These are phyloP conservation scores for Magallana nippona DNA, from an alignment of 2,888 invertebrate genomes.

Conservation along the genomic window DNA sequence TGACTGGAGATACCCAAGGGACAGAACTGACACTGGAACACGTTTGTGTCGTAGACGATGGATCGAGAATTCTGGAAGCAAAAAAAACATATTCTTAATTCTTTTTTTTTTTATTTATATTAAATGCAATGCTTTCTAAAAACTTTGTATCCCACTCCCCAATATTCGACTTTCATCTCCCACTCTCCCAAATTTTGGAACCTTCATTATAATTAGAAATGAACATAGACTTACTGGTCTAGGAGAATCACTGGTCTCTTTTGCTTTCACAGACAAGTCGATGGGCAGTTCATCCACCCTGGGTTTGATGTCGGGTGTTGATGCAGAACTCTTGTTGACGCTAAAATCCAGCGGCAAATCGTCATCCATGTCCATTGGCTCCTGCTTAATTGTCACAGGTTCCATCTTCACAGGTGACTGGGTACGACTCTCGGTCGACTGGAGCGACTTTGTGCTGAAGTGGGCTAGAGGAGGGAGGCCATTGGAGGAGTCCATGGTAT, in stretches of 20 bases:
- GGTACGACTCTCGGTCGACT: conserved; percentile 47
- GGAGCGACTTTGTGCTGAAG: conserved; percentile 54
- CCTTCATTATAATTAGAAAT: background rate
- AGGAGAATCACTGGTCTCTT: conserved; percentile 6
- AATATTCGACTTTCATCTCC: too few species aligned
- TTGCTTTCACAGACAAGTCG: conserved; percentile 68
- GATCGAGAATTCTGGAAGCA: conserved; percentile 8
- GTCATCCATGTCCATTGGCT: conserved; percentile 54
- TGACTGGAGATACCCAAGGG: conserved; percentile 62
- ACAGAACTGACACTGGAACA: conserved; percentile 63
- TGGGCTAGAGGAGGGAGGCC: conserved; percentile 62
- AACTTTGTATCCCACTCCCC: too few species aligned
- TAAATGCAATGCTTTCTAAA: too few species aligned
- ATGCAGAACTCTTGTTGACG: conserved; percentile 56
- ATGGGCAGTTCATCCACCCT: conserved; percentile 64
- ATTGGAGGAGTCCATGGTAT: conserved; percentile 48
- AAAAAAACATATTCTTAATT: too few species aligned
- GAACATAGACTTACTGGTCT: background rate
- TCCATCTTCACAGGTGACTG: conserved; percentile 39
- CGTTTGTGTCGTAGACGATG: conserved; percentile 42
- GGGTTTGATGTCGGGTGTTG: conserved; percentile 42
- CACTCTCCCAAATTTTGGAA: too few species aligned
- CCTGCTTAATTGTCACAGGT: conserved; percentile 55
- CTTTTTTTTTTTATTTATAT: too few species aligned
- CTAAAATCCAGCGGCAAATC: conserved; percentile 76